phyloP scores from a whole-genome alignment of 1,140 invertebrate genomes.

The Drosophila lacertosa region DNA sequence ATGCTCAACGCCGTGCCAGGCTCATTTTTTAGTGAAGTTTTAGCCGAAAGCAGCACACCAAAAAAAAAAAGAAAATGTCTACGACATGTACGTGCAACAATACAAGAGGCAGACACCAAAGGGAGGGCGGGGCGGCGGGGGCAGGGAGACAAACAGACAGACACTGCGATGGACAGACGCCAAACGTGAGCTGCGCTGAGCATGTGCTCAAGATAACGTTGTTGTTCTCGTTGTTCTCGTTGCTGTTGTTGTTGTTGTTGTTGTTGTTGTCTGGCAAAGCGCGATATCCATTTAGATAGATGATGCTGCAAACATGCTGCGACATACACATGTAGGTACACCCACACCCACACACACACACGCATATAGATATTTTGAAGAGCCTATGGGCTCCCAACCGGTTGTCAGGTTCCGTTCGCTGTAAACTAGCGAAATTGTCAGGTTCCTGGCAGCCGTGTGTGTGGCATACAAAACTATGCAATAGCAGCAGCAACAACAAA shows the following conservation, averaged over 20 bases:
- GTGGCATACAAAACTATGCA: conserved; percentile 32
- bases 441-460: conserved; percentile 34
- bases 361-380: not conserved
- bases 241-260: conserved; percentile 35
- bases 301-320: conserved; percentile 56
- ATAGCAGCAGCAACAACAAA: conserved; percentile 24
- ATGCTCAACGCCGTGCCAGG: conserved; percentile 79
- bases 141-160: not conserved
- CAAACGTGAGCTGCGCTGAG: conserved; percentile 17
- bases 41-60: conserved; percentile 62
- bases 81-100: conserved; percentile 79
- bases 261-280: conserved; percentile 40
- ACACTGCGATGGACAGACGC: conserved; percentile 15
- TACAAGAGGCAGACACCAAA: conserved; percentile 43
- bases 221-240: conserved; percentile 23
- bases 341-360: conserved; percentile 1
- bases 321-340: conserved; percentile 12
- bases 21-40: conserved; percentile 82
- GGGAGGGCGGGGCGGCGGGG: conserved; percentile 8
- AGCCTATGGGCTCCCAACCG: conserved; percentile 7
- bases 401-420: conserved; percentile 17
- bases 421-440: conserved; percentile 49
- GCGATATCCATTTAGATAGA: conserved; percentile 76
- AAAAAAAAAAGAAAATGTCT: conserved; percentile 65
- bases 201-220: conserved; percentile 53